A percentile compares a stretch with the other conserved stretches of the same genome.
These are phyloP conservation scores for Cheilosia urbana DNA, from an alignment of 2,888 invertebrate species.

Conservation along the genomic window DNA sequence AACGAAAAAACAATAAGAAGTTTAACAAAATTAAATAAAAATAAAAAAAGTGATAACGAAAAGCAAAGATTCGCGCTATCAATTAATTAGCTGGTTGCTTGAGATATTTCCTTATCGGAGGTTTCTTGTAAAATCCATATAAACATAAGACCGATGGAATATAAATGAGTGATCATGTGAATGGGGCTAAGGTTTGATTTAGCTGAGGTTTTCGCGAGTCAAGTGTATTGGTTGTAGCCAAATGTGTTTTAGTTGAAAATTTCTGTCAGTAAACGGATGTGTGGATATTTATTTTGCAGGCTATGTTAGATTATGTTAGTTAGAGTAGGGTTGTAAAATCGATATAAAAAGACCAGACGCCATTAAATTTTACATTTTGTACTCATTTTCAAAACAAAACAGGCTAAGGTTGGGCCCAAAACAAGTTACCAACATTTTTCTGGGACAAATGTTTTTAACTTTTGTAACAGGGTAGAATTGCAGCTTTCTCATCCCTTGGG, in stretches of 20 bases:
- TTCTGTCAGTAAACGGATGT: too few species aligned
- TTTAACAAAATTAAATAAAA: background rate
- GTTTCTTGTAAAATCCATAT: background rate
- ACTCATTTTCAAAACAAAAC: too few species aligned
- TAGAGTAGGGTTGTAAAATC: too few species aligned
- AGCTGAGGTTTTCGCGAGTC: background rate
- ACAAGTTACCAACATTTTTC: too few species aligned
- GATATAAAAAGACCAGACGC: too few species aligned
- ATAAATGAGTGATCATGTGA: constrained; percentile 20
- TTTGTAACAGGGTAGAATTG: too few species aligned
- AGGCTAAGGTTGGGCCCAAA: too few species aligned
- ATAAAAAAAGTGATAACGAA: constrained; percentile 28
- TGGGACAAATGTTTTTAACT: too few species aligned
- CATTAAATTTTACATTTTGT: too few species aligned
- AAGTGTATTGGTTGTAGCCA: constrained; percentile 28
- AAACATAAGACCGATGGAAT: background rate
- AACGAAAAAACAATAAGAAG: background rate
- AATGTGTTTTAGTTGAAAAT: background rate
- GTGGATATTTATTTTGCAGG: too few species aligned
- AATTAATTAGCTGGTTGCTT: constrained; percentile 41
- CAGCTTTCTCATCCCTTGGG: too few species aligned
- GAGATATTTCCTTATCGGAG: constrained; percentile 33
- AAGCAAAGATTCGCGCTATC: constrained; percentile 32
- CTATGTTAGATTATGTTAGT: too few species aligned
- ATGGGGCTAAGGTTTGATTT: background rate